These are phyloP conservation scores for Lytechinus variegatus DNA, from an alignment of 35 echinoderm and acorn worm species.

Conservation along the genomic window DNA sequence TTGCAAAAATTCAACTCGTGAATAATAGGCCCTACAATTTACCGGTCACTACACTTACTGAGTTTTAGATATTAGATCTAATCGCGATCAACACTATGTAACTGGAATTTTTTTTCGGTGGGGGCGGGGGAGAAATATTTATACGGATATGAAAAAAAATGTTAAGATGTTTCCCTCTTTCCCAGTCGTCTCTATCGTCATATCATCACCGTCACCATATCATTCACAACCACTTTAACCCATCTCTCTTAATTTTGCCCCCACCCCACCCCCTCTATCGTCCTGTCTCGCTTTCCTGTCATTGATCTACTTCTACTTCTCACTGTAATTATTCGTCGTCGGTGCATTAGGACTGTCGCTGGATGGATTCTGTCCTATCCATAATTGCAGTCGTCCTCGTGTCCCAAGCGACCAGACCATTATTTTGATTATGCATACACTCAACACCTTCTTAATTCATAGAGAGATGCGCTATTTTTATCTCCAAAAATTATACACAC, in stretches of 20 bases:
- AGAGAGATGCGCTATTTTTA: neutral
- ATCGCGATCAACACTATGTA: no score
- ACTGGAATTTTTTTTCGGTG: no score
- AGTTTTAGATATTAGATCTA: no score
- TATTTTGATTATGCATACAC: slow-evolving; percentile 5
- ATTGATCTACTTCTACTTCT: neutral
- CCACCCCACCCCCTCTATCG: neutral
- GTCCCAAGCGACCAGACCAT: neutral
- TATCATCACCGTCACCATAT: no score
- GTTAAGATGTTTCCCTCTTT: neutral
- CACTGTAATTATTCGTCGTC: neutral
- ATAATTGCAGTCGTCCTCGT: neutral
- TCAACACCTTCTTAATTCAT: slow-evolving; percentile 18
- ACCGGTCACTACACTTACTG: no score
- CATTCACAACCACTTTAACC: no score
- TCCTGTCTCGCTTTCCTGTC: neutral
- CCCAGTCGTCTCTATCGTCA: neutral
- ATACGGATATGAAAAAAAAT: neutral
- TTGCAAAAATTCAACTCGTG: no score
- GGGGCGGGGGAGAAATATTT: no score
- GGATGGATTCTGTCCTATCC: neutral
- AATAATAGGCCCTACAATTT: no score
- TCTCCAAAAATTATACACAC: neutral
- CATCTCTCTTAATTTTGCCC: neutral
- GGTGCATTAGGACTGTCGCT: slow-evolving; percentile 6